A percentile compares a stretch with the other conserved stretches of the same genome.
Evolutionary conservation across 2,888 invertebrate species (phyloP).

Genomic region (Agrotis clavis): DNA sequence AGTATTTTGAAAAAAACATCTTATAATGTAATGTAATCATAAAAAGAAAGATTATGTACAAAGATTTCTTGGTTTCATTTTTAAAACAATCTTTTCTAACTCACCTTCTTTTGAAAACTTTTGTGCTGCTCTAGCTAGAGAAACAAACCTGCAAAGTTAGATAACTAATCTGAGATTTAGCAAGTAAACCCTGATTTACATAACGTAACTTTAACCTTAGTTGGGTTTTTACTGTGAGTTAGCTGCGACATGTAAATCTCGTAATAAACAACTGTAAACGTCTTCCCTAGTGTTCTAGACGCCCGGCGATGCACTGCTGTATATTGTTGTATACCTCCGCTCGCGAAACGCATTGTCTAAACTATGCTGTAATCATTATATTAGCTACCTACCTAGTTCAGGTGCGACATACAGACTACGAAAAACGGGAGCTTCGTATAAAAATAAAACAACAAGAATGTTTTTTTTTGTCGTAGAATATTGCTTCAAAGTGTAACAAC

Average conservation of each 20-base stretch:
- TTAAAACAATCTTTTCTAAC: background rate
- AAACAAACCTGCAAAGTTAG: background rate
- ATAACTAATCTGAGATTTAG: background rate
- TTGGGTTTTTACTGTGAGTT: conserved; percentile 19
- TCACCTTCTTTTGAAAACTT: background rate
- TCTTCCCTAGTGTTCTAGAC: background rate
- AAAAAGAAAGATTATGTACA: too few species aligned
- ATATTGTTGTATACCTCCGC: conserved; percentile 1
- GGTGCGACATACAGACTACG: conserved; percentile 29
- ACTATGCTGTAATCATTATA: conserved; percentile 37
- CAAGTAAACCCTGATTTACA: conserved; percentile 12
- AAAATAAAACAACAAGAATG: background rate
- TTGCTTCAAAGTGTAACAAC: too few species aligned
- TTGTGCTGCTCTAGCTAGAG: background rate
- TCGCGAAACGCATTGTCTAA: conserved; percentile 41
- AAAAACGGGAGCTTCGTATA: background rate
- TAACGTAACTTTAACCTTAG: background rate
- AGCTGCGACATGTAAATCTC: conserved; percentile 16
- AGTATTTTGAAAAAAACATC: background rate
- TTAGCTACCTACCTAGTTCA: conserved; percentile 48
- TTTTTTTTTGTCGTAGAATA: background rate
- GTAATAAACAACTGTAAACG: conserved; percentile 1
- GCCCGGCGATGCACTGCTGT: background rate
- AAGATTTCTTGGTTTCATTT: background rate
- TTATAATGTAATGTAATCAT: background rate